Conservation (phyloP, 2,888 invertebrate species). For the Drosophila borealis region DNA sequence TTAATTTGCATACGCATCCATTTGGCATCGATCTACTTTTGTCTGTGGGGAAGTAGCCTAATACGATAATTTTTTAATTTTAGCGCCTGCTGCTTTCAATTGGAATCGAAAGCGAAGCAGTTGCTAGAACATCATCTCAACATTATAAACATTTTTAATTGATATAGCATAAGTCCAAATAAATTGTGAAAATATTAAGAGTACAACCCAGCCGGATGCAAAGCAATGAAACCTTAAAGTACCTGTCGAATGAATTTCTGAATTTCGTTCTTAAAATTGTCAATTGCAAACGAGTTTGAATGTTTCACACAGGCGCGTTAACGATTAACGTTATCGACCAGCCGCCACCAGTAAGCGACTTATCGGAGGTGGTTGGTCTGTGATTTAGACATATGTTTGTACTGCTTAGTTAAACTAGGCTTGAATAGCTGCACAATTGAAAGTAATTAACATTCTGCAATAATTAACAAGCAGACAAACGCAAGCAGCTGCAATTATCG, state of each 20-base stretch:
- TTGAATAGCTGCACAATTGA: not conserved
- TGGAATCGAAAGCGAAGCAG: conserved; percentile 25
- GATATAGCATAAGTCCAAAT: conserved; percentile 72
- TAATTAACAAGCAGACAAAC: not conserved
- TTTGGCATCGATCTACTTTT: conserved; percentile 36
- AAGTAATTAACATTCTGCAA: not conserved
- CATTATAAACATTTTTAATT: conserved; percentile 71
- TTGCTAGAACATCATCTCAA: conserved; percentile 61
- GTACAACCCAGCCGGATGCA: conserved; percentile 42
- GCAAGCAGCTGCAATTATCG: conserved; percentile 4
- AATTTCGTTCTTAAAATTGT: conserved; percentile 7
- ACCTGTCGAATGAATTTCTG: conserved; percentile 23
- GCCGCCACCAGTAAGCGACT: conserved; percentile 9
- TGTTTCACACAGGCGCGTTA: conserved; percentile 1
- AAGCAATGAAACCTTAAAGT: conserved; percentile 45
- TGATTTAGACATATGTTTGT: not conserved
- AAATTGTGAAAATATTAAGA: conserved; percentile 77
- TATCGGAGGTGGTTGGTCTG: not conserved
- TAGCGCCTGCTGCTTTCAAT: conserved; percentile 23
- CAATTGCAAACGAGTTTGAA: conserved; percentile 20
- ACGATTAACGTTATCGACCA: conserved; percentile 3
- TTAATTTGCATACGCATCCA: conserved; percentile 43
- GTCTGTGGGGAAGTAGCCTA: conserved; percentile 22
- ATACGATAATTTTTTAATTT: conserved; percentile 7
- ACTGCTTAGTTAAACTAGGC: not conserved